Base-by-base conservation (phyloP, 2,888 invertebrate genomes). In the Colostygia pectinataria region DNA sequence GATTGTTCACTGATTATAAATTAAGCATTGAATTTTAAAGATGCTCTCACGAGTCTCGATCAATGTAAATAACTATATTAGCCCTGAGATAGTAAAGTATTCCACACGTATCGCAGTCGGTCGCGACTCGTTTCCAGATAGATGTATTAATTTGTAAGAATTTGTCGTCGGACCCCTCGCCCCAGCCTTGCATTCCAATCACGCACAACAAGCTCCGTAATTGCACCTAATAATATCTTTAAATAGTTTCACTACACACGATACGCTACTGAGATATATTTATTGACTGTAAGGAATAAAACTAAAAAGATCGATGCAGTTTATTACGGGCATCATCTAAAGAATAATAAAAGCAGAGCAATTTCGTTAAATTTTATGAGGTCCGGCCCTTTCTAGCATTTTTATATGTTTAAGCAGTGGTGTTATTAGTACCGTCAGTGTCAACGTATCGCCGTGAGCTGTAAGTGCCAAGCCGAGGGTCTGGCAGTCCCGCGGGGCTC, bases 121-220 rank as follows among this genome's bases (percentile, higher is more conserved):
- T 75, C 73, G 77, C 80, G 77, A 73, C 74, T 72, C 68, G 77
- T 71, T 74, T 67, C 71, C 67, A 75, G 78, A 80, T 83, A 83
- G 89, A 88, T 87, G 89, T 90, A 90, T 90, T 90, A 89, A 90
- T 90, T 90, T 89, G 90, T 86, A 84, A 81, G 88, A 89, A 89
- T 90, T 90, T 89, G 89, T 90, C 89, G 80, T 80, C 73, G 80
- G 75, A 77, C 88, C 88, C 51, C 87, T 83, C 81, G 63, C 75
- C 69, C 74, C n/a, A 63, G 63, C 54, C 71, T 68, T 66, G 78
- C 74, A 90, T 90, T 89, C 90, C 88, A 90, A 89, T 90, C 90
- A 90, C 90, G 90, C 81, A 80, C 89, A 73, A 89, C 89, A 88
- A 83, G 87, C 75, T 77, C 82, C 80, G 84, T 90, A 90, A 90